Evolutionary conservation across 2,113 vertebrate genomes (phyloP).

Genomic region (Hydrolagus affinis): DNA sequence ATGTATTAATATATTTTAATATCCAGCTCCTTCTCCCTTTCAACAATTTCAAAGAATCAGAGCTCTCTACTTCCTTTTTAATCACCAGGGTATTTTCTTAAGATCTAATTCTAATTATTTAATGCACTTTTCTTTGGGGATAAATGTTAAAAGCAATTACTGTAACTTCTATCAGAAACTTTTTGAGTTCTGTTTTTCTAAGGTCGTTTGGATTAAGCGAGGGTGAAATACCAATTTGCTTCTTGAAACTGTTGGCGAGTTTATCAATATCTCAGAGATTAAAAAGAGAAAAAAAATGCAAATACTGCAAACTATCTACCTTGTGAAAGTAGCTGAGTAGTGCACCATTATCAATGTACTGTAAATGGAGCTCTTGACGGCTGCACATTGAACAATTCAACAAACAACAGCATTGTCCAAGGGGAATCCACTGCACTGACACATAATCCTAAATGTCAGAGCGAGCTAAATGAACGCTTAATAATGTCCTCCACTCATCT

Average conservation of each 20-base stretch:
- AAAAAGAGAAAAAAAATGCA: too few relatives aligned
- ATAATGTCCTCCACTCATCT: background rate
- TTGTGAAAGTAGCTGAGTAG: too few relatives aligned
- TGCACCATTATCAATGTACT: background rate
- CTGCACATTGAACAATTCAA: background rate
- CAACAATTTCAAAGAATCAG: too few relatives aligned
- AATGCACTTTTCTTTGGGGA: background rate
- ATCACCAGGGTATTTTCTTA: background rate
- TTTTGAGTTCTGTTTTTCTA: too few relatives aligned
- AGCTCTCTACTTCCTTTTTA: background rate
- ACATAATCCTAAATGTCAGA: conserved; percentile 7
- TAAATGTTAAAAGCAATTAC: background rate
- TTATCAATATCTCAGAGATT: too few relatives aligned
- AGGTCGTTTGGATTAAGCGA: too few relatives aligned
- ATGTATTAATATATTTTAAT: background rate
- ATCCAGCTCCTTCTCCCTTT: background rate
- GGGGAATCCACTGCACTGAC: background rate
- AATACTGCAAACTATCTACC: too few relatives aligned
- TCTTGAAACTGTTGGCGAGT: too few relatives aligned
- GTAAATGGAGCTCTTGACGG: background rate
- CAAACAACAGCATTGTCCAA: background rate
- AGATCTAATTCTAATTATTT: background rate
- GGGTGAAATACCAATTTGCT: too few relatives aligned
- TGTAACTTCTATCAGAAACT: too few relatives aligned
- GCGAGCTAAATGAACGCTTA: background rate